Evolutionary conservation across 2,888 invertebrate genomes (phyloP).

Genomic region (Tetramorium bicarinatum): DNA sequence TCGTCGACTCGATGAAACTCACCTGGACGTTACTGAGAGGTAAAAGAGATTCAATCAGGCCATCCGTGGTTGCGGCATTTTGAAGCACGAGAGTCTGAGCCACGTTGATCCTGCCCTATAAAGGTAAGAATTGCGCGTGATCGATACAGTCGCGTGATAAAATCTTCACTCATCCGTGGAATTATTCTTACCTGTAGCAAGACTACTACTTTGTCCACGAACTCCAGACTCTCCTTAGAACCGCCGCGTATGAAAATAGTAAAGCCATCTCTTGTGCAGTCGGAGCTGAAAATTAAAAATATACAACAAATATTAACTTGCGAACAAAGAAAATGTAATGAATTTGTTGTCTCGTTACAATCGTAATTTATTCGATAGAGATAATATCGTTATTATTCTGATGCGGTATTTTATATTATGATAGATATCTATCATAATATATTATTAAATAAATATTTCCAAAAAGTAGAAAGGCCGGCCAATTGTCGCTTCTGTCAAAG

Average conservation of each 20-base stretch:
- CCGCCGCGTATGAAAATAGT: slow-evolving; percentile 87
- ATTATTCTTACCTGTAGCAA: slow-evolving; percentile 85
- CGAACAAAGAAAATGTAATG: neutral
- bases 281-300: slow-evolving; percentile 82
- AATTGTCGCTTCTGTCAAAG: neutral
- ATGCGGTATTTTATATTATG: neutral
- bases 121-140: slow-evolving; percentile 31
- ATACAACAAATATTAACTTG: neutral
- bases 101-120: slow-evolving; percentile 81
- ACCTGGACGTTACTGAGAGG: slow-evolving; percentile 83
- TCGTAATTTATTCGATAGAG: neutral
- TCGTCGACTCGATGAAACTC: slow-evolving; percentile 52
- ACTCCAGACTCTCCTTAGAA: slow-evolving; percentile 86
- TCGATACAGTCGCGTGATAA: neutral
- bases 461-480: neutral
- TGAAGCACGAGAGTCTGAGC: slow-evolving; percentile 80
- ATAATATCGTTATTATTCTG: neutral
- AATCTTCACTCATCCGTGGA: neutral
- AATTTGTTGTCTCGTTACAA: neutral
- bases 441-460: neutral
- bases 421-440: neutral
- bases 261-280: slow-evolving; percentile 86
- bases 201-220: slow-evolving; percentile 87
- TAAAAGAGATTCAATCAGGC: slow-evolving; percentile 78
- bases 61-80: slow-evolving; percentile 72